Base-by-base conservation (phyloP, 2,797 vertebrate genomes). In the Rhabdomys pumilio region DNA sequence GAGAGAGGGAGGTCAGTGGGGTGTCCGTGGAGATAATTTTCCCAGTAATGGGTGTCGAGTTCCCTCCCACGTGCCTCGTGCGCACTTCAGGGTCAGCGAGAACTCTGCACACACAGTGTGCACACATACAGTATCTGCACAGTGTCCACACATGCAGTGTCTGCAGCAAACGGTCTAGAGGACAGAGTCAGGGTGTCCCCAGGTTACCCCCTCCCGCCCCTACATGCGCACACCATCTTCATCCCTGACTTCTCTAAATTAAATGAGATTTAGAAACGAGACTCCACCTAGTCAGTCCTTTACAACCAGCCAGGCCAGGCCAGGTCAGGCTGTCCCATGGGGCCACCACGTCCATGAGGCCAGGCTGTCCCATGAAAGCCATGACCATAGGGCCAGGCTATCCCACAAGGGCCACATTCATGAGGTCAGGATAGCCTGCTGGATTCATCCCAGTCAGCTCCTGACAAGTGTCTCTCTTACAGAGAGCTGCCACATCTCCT, bases 191-290 rank as follows among this genome's bases (percentile, higher is more conserved):
- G 61, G 15, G 59, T 69, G n/a, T 65, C 34, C 12, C 1, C 0
- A 41, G 0, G 9, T 61, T 7, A 50, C 65, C 73, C 80, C 6
- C 5, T 72, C 38, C 24, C 3, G 9, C 3, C n/a, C 22, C 29
- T 29, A 31, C 59, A 65, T 17, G 2, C 29, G 17, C 10, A 24
- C 17, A 73, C 61, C 0, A 9, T 20, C 11, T 10, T 50, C 1
- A 6, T 15, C 24, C 63, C 93, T 83, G 44, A 31, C 15, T 44
- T 87, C 57, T 83, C 59, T 59, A 1, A 82, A 47, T 91, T 15
- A 94, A 89, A 67, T 79, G 44, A 83, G 63, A 84, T 24, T 44
- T 80, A 63, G 44, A 94, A 95, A 72, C 17, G 26, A 72, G 22
- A 44, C 79, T 83, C 22, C 31, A 53, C 38, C 44, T n/a, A 73